Percentiles rank a stretch among this genome's conserved stretches.
phyloP scores from a whole-genome alignment of 2,113 vertebrate species.

The Anthoscopus minutus region DNA sequence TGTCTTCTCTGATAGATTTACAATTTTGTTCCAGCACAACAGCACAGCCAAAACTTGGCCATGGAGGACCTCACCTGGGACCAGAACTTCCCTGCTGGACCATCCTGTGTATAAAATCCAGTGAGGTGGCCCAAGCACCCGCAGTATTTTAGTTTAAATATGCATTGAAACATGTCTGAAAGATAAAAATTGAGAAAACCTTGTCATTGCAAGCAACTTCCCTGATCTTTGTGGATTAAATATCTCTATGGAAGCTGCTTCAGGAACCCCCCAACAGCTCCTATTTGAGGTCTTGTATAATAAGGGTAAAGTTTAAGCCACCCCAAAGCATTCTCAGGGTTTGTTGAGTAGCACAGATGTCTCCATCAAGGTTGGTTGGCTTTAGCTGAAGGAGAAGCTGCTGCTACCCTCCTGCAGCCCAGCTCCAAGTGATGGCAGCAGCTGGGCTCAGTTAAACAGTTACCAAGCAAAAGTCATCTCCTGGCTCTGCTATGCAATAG shows the following conservation, averaged over 20 bases:
- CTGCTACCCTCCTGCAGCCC: background rate
- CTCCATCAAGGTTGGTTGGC: background rate
- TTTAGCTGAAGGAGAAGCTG: background rate
- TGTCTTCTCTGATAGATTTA: background rate
- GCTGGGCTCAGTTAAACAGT: background rate
- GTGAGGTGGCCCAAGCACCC: background rate
- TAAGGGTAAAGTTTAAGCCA: background rate
- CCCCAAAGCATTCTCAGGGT: background rate
- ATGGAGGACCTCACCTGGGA: background rate
- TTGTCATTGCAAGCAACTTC: background rate
- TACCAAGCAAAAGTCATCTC: background rate
- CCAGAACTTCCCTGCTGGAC: background rate
- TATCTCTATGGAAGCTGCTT: background rate
- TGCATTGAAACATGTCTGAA: background rate
- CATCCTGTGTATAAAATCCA: background rate
- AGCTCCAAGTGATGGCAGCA: background rate
- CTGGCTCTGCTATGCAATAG: background rate
- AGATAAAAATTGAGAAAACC: background rate
- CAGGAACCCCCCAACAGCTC: background rate
- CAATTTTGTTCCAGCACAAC: background rate
- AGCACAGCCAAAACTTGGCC: rapidly evolving
- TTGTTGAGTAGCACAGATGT: background rate
- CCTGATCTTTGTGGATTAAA: background rate
- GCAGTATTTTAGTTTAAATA: background rate
- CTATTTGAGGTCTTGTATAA: background rate